These are phyloP conservation scores for Brenthis hecate DNA, from an alignment of 2,888 invertebrate species.

Conservation along the genomic window DNA sequence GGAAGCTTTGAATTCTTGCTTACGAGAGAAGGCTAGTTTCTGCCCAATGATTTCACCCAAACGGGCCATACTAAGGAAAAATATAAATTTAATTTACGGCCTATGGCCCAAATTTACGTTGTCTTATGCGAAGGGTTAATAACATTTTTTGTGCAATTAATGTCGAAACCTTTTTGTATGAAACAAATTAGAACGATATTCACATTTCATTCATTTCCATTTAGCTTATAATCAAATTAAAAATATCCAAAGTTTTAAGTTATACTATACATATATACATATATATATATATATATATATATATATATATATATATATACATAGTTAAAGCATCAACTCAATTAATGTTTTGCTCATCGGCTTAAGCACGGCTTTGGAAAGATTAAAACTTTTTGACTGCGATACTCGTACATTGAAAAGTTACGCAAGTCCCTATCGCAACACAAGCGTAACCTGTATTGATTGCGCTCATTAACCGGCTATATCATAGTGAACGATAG, in stretches of 20 bases:
- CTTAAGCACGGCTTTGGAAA: background rate
- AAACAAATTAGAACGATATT: no score
- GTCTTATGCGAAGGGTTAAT: background rate
- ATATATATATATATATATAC: no score
- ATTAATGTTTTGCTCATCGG: background rate
- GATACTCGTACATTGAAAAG: conserved; percentile 5
- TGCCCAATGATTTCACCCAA: conserved; percentile 21
- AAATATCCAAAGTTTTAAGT: no score
- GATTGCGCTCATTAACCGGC: conserved; percentile 20
- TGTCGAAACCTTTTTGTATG: no score
- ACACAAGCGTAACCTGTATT: conserved; percentile 16
- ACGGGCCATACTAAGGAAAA: conserved; percentile 11
- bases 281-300: no score
- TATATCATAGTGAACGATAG: conserved; percentile 1
- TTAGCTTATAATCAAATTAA: no score
- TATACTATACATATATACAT: no score
- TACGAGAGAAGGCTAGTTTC: conserved; percentile 12
- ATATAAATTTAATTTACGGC: conserved; percentile 12
- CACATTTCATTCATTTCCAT: no score
- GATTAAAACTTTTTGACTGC: conserved; percentile 13
- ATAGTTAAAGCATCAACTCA: no score
- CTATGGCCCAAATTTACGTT: background rate
- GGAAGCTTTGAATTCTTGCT: conserved; percentile 3
- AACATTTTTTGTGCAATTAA: no score
- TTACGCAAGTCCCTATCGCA: conserved; percentile 17